Percentiles rank a stretch among this genome's conserved stretches.
phyloP scores from a whole-genome alignment of 2,888 invertebrate genomes.

The Caenorhabditis doughertyi region DNA sequence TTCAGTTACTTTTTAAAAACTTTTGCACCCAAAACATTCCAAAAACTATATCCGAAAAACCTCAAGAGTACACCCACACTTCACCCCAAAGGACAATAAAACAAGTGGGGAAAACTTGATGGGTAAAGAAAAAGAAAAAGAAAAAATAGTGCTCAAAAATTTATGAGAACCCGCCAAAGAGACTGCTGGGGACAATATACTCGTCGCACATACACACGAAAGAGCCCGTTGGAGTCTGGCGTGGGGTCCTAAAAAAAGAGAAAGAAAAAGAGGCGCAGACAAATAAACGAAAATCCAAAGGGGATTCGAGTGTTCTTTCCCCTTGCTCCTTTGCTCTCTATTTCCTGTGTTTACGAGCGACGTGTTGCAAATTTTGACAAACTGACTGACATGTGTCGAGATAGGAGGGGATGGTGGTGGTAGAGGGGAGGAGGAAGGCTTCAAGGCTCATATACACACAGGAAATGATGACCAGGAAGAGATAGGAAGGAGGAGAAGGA shows the following conservation, averaged over 20 bases:
- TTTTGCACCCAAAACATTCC: too few species aligned
- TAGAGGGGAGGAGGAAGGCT: background rate
- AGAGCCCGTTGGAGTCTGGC: too few species aligned
- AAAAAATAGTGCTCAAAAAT: conserved; percentile 5
- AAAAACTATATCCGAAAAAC: too few species aligned
- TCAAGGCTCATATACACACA: too few species aligned
- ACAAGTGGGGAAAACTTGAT: background rate
- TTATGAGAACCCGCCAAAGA: background rate
- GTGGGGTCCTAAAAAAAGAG: conserved; percentile 16
- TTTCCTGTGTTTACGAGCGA: conserved; percentile 27
- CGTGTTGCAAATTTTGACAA: conserved; percentile 39
- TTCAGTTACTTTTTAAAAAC: too few species aligned
- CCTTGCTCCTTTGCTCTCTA: background rate
- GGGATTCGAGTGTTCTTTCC: conserved; percentile 11
- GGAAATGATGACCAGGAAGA: too few species aligned
- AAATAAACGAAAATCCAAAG: background rate
- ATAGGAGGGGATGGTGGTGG: background rate
- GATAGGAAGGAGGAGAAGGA: too few species aligned
- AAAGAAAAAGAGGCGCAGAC: conserved; percentile 26
- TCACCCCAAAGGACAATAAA: conserved; percentile 4
- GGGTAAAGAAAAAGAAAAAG: background rate
- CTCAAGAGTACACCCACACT: too few species aligned
- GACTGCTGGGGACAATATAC: background rate
- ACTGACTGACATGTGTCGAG: conserved; percentile 25
- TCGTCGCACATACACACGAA: background rate